These are phyloP conservation scores for Pseudomyrmex dendroicus DNA, from an alignment of 1,140 invertebrate genomes.

Conservation along the genomic window DNA sequence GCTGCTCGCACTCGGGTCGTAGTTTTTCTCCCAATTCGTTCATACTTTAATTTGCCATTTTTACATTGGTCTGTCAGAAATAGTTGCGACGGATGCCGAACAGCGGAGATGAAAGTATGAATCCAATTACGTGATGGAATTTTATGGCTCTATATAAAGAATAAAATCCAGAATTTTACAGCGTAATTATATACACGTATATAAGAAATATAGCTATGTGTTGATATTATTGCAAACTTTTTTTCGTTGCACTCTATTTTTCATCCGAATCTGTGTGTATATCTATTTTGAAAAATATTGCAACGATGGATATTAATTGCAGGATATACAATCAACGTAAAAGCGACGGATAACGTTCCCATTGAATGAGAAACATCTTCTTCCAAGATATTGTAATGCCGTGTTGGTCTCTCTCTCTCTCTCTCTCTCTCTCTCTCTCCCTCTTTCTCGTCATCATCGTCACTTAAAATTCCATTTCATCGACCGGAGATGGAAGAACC, in stretches of 20 bases:
- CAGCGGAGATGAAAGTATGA: constrained; percentile 1
- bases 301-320: constrained; percentile 6
- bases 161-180: not conserved
- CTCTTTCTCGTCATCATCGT: constrained; percentile 1
- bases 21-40: constrained; percentile 33
- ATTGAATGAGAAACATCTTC: constrained; percentile 7
- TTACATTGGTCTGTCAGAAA: constrained; percentile 18
- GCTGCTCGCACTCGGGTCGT: not conserved
- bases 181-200: not conserved
- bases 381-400: constrained; percentile 17
- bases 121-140: constrained; percentile 11
- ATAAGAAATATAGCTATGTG: not conserved
- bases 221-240: constrained; percentile 4
- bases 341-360: not conserved
- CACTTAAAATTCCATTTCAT: constrained; percentile 60
- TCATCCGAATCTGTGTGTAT: not conserved
- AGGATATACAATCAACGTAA: constrained; percentile 24
- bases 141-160: not conserved
- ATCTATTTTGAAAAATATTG: not conserved
- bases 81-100: not conserved
- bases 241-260: not conserved
- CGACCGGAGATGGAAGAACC: constrained; percentile 27
- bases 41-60: constrained; percentile 49
- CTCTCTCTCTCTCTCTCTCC: too few species aligned
- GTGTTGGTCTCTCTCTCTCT: constrained; percentile 1